These are phyloP conservation scores for Standfussiana lucernea DNA, from an alignment of 2,888 invertebrate species.

Conservation along the genomic window DNA sequence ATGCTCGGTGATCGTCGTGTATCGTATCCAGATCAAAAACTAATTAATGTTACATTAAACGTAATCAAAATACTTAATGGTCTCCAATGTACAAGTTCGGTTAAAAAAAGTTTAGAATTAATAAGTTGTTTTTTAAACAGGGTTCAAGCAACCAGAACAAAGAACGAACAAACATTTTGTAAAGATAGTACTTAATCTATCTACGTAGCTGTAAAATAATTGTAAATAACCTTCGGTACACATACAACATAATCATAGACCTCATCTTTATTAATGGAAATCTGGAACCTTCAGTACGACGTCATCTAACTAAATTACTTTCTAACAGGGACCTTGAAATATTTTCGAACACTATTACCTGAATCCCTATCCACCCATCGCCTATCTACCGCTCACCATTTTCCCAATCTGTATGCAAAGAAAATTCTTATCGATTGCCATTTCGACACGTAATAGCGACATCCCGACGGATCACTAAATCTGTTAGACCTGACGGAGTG, in stretches of 20 bases:
- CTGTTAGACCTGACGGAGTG: constrained; percentile 66
- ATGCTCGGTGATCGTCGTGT: not conserved
- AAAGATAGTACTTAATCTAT: not conserved
- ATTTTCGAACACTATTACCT: not conserved
- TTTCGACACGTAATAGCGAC: constrained; percentile 59
- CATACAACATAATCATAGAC: not conserved
- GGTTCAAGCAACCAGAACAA: not conserved
- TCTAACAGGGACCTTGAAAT: not conserved
- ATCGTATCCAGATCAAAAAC: not conserved
- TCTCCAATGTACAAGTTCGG: not conserved
- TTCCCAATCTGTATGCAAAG: constrained; percentile 33
- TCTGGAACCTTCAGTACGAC: not conserved
- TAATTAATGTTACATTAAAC: not conserved
- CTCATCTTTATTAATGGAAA: not conserved
- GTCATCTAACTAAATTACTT: not conserved
- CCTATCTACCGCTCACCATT: constrained; percentile 18
- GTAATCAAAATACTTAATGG: not conserved
- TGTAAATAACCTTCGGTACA: not conserved
- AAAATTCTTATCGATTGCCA: constrained; percentile 44
- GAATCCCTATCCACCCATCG: not conserved
- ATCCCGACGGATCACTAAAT: constrained; percentile 68
- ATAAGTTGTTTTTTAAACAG: not conserved
- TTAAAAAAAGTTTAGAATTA: not conserved
- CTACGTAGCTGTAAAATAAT: not conserved
- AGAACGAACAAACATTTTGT: not conserved